A percentile compares a stretch with the other conserved stretches of the same genome.
phyloP scores from a whole-genome alignment of 2,888 invertebrate species.

The Parnassius smintheus region DNA sequence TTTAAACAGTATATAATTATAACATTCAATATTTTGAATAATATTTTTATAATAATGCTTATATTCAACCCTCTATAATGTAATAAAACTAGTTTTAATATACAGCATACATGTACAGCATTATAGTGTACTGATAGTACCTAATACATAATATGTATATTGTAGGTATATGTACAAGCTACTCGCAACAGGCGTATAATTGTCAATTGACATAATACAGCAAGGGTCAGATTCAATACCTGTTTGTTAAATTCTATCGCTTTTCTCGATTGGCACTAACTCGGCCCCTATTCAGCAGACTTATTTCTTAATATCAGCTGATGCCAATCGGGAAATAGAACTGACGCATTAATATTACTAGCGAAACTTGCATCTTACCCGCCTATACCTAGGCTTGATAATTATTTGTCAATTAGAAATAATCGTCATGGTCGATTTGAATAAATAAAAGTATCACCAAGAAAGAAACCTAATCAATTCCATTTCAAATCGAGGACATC shows the following conservation, averaged over 20 bases:
- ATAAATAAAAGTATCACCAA: slow-evolving; percentile 15
- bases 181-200: slow-evolving; percentile 2
- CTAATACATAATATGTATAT: neutral
- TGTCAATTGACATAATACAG: neutral
- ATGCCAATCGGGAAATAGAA: slow-evolving; percentile 6
- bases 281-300: slow-evolving; percentile 1
- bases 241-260: slow-evolving; percentile 15
- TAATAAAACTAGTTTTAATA: too few species aligned
- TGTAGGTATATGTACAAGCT: neutral
- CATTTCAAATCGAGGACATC: slow-evolving; percentile 39
- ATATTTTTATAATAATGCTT: too few species aligned
- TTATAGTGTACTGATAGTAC: too few species aligned
- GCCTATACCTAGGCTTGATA: neutral
- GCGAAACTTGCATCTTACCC: neutral
- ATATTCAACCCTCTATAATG: too few species aligned
- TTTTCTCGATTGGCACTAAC: neutral
- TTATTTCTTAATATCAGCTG: slow-evolving; percentile 2
- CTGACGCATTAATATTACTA: neutral
- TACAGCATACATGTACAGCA: too few species aligned
- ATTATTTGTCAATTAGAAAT: slow-evolving; percentile 3
- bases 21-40: too few species aligned
- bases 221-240: slow-evolving; percentile 6
- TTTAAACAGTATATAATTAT: too few species aligned
- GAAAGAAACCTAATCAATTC: slow-evolving; percentile 31
- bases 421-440: slow-evolving; percentile 3